Evolutionary conservation across 2,888 invertebrate species (phyloP).

Genomic region (Linyphia triangularis): DNA sequence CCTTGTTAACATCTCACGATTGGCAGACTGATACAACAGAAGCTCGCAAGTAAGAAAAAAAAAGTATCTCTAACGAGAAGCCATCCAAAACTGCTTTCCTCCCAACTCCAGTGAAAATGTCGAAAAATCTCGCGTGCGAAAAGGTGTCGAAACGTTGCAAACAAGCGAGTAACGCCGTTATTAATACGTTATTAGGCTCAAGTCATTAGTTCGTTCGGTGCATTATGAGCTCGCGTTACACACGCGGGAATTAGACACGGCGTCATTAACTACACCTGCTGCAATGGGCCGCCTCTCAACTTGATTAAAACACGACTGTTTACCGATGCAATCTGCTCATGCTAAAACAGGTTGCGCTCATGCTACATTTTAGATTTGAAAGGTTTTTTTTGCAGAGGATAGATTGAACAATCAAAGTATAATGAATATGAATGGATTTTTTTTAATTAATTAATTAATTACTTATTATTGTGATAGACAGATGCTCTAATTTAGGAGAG

Average conservation of each 20-base stretch:
- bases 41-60: not conserved
- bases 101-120: not conserved
- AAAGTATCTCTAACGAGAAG: constrained; percentile 1
- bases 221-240: constrained; percentile 73
- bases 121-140: constrained; percentile 49
- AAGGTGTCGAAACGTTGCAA: constrained; percentile 67
- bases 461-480: too few species aligned
- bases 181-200: constrained; percentile 74
- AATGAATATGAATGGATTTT: too few species aligned
- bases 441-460: too few species aligned
- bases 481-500: too few species aligned
- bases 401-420: too few species aligned
- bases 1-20: constrained; percentile 10
- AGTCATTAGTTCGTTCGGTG: constrained; percentile 66
- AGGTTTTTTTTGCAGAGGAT: too few species aligned
- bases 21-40: not conserved
- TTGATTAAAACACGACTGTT: constrained; percentile 65
- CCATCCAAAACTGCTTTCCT: not conserved
- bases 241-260: constrained; percentile 61
- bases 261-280: constrained; percentile 70
- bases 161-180: constrained; percentile 73
- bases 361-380: too few species aligned
- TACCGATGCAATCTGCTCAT: constrained; percentile 8
- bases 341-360: not conserved
- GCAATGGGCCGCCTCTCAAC: constrained; percentile 15